phyloP scores from a whole-genome alignment of 2,797 vertebrate species.

The Eulemur albifrons region DNA sequence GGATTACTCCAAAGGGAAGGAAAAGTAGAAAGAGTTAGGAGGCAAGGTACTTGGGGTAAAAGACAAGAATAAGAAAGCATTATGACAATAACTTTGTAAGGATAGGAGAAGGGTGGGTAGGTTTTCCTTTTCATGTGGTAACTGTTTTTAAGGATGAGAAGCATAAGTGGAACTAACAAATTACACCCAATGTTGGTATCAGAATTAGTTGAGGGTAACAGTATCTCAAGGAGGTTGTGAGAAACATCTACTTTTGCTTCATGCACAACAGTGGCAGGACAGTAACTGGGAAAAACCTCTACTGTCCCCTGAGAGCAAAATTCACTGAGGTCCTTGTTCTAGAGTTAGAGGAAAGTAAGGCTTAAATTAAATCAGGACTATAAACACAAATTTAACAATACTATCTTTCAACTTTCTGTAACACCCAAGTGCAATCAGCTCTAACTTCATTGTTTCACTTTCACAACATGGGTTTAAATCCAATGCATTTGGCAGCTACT shows the following conservation, averaged over 20 bases:
- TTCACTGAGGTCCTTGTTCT: background rate
- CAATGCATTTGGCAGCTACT: background rate
- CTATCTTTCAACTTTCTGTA: background rate
- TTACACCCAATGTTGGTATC: background rate
- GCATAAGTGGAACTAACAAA: background rate
- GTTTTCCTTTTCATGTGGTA: background rate
- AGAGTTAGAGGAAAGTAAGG: background rate
- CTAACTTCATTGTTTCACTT: slow-evolving; percentile 17
- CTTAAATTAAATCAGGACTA: slow-evolving; percentile 37
- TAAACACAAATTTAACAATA: background rate
- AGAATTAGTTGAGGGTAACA: background rate
- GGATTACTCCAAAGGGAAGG: background rate
- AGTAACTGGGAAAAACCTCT: slow-evolving; percentile 8
- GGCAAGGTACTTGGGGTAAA: background rate
- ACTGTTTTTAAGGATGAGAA: background rate
- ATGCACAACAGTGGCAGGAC: background rate
- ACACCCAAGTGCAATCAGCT: background rate
- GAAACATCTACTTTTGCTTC: background rate
- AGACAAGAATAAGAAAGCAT: background rate
- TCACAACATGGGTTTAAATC: slow-evolving; percentile 19
- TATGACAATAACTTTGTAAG: background rate
- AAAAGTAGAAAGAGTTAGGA: background rate
- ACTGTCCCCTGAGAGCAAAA: background rate
- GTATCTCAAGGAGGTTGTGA: background rate
- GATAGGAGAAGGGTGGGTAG: background rate